Percentiles rank a stretch among this genome's conserved stretches.
phyloP scores from a whole-genome alignment of 2,797 vertebrate species.

The Lepus oiostolus region DNA sequence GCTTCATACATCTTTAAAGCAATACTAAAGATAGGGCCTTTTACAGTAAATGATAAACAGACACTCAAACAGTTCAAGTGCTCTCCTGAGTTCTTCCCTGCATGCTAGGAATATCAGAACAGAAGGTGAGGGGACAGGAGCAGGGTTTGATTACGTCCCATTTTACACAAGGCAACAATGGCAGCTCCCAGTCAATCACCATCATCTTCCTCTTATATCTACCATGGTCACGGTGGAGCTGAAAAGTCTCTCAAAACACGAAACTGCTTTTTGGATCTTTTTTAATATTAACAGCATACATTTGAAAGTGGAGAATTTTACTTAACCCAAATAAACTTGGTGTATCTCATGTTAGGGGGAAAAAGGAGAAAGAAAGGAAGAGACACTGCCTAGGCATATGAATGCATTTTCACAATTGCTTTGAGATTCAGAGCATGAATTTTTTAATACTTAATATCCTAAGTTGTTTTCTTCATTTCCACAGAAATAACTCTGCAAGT shows the following conservation, averaged over 20 bases:
- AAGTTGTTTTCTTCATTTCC: slow-evolving; percentile 73
- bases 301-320: slow-evolving; percentile 64
- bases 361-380: slow-evolving; percentile 61
- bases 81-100: background rate
- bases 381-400: slow-evolving; percentile 44
- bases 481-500: slow-evolving; percentile 72
- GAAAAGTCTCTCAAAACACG: background rate
- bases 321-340: slow-evolving; percentile 63
- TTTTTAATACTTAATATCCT: slow-evolving; percentile 78
- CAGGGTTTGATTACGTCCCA: background rate
- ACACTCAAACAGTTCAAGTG: background rate
- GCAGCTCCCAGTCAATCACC: background rate
- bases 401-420: slow-evolving; percentile 79
- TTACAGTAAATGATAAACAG: background rate
- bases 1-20: background rate
- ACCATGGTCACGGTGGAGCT: background rate
- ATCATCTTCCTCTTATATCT: slow-evolving; percentile 32
- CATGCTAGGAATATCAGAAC: background rate
- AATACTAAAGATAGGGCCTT: background rate
- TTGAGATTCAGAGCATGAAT: slow-evolving; percentile 41
- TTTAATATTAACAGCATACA: slow-evolving; percentile 23
- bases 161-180: background rate
- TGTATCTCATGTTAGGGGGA: slow-evolving; percentile 54
- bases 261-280: slow-evolving; percentile 36
- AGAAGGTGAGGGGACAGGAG: background rate